Evolutionary conservation across 2,113 vertebrate genomes (phyloP), one percentile per base, ranked within the genome.

Genomic region (Xyliphius kryptos): DNA sequence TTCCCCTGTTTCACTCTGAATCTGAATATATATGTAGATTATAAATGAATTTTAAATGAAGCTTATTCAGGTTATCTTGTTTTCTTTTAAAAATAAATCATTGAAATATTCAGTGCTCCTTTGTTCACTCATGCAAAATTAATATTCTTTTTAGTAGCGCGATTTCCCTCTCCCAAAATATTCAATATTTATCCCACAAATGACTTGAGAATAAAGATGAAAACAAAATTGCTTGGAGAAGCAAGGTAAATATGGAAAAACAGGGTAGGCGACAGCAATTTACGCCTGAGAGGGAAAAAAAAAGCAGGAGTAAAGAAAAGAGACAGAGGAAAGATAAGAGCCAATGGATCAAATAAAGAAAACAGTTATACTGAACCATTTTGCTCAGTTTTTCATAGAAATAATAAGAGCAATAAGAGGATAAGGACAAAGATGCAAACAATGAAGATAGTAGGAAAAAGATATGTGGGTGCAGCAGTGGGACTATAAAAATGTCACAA

Each of bases 331-430:
- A 69, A 69, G 54, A 69, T 70, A 36, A 76, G 56, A 69, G 79
- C 72, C 76, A 79, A 75, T 61, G 52, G 64, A 78, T 80, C 78
- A 71, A 81, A 81, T 82, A 76, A 74, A 56, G 63, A 70, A 63
- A 75, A 73, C 68, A 70, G 70, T 77, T 69, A 81, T 82, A 76
- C 77, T 0, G 41, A 56, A 66, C 37, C 74, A 78, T 84, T 84
- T 80, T 86, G 77, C 84, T 83, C 78, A 79, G 77, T 80, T 84
- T 75, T 79, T 80, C n/a, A n/a, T n/a, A n/a, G n/a, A 56, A 15
- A 66, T 69, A 63, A 61, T 68, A 74, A 77, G 74, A 52, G 52
- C 54, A 60, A 49, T 49, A 61, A 72, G 32, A 38, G 26, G 15
- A 68, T 68, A 56, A 70, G 69, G 73, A 59, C 9, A 61, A 37